These are phyloP conservation scores for Ceratina calcarata DNA, from an alignment of 1,140 invertebrate genomes.

Conservation along the genomic window DNA sequence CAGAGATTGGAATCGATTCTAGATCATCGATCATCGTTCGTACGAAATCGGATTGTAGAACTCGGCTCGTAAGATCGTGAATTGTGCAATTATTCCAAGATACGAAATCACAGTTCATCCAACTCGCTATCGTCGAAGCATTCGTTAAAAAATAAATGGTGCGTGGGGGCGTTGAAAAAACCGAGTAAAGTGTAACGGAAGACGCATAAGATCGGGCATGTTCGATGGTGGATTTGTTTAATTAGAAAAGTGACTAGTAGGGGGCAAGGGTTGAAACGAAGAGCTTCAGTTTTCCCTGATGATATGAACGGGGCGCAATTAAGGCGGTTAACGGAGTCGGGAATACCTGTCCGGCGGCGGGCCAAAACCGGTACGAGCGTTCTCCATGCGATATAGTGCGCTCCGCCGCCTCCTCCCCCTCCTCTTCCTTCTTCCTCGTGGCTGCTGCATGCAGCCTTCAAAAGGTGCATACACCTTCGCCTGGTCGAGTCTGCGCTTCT, in stretches of 20 bases:
- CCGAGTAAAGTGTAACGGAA: background rate
- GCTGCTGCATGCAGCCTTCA: conserved; percentile 55
- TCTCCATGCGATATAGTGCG: conserved; percentile 60
- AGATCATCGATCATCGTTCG: no score
- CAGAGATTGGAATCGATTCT: no score
- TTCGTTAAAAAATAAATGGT: no score
- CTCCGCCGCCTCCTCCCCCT: conserved; percentile 11
- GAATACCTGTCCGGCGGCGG: conserved; percentile 66
- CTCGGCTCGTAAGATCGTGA: no score
- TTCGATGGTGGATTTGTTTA: no score
- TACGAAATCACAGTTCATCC: no score
- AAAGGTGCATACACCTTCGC: conserved; percentile 63
- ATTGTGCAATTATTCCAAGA: no score
- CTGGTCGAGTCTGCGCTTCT: conserved; percentile 49
- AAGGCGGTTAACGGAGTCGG: conserved; percentile 68
- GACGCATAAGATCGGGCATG: background rate
- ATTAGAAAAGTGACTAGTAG: background rate
- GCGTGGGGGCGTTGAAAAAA: no score
- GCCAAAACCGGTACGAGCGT: conserved; percentile 68
- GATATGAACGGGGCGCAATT: conserved; percentile 59
- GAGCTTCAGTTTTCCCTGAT: conserved; percentile 30
- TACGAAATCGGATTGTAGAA: no score
- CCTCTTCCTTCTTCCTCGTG: conserved; percentile 21
- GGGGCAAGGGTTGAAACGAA: conserved; percentile 13
- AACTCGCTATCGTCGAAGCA: no score